Conservation (phyloP, 2,797 vertebrate species). For the Cirrhinus molitorella region DNA sequence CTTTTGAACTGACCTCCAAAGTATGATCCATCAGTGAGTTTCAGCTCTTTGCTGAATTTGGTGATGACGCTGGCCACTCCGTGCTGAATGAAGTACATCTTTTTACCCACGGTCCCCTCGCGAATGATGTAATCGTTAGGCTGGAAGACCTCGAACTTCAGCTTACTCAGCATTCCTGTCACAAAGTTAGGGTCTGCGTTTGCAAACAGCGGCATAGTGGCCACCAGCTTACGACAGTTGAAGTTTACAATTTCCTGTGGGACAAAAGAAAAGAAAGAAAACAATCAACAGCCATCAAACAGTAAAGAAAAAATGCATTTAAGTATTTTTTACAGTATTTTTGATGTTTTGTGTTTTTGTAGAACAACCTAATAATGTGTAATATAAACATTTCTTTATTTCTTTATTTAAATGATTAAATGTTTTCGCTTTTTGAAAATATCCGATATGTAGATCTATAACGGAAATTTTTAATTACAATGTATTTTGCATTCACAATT, state of each 20-base stretch:
- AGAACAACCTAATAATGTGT: not conserved
- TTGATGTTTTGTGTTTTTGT: not conserved
- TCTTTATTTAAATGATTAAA: not conserved
- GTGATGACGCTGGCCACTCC: conserved; percentile 97
- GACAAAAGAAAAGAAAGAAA: conserved; percentile 31
- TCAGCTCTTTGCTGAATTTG: conserved; percentile 97
- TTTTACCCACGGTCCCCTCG: conserved; percentile 97
- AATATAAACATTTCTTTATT: not conserved
- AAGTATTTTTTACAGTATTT: too few relatives aligned
- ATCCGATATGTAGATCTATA: not conserved
- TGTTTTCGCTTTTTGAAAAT: not conserved
- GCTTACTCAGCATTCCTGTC: conserved; percentile 97
- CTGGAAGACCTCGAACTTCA: conserved; percentile 97
- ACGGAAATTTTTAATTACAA: not conserved
- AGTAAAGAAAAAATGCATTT: too few relatives aligned
- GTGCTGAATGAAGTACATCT: conserved; percentile 99
- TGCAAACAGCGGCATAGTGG: conserved; percentile 97
- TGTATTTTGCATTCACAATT: not conserved
- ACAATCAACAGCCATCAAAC: too few relatives aligned
- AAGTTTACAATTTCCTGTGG: conserved; percentile 97
- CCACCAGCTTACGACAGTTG: conserved; percentile 96
- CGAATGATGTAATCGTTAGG: conserved; percentile 98
- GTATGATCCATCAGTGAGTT: conserved; percentile 96
- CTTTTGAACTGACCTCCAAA: conserved; percentile 86
- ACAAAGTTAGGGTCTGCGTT: conserved; percentile 99